Conservation (phyloP, 2,888 invertebrate species). For the Ennomos fuscantarius region DNA sequence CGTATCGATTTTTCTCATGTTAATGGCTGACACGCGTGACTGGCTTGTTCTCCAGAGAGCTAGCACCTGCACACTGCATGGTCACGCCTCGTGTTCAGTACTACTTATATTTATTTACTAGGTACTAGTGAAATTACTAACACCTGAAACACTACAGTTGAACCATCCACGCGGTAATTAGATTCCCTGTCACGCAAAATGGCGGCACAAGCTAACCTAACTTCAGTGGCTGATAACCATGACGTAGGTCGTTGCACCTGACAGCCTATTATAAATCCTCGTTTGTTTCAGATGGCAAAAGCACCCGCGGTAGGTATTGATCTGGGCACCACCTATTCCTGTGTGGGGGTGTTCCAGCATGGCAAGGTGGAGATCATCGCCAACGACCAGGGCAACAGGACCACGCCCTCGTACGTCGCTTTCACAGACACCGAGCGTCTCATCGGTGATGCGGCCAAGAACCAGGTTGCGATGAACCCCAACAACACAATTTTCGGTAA, state of each 20-base stretch:
- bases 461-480: constrained; percentile 95
- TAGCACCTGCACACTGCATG: too few relatives aligned
- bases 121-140: too few relatives aligned
- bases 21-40: too few relatives aligned
- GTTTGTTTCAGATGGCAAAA: constrained; percentile 85
- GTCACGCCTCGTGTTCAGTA: too few relatives aligned
- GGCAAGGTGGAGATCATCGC: constrained; percentile 96
- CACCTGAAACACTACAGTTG: too few relatives aligned
- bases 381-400: constrained; percentile 96
- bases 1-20: too few relatives aligned
- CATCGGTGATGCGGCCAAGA: constrained; percentile 93
- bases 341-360: constrained; percentile 96
- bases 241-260: constrained; percentile 11
- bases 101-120: too few relatives aligned
- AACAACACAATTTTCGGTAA: constrained; percentile 94
- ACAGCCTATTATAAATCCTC: constrained; percentile 15
- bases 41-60: too few relatives aligned
- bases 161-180: constrained; percentile 29
- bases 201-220: constrained; percentile 32
- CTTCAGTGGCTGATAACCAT: constrained; percentile 6
- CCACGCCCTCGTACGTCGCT: constrained; percentile 93
- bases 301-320: constrained; percentile 98
- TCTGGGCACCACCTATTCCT: constrained; percentile 97
- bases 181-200: constrained; percentile 22
- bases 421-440: constrained; percentile 94